Base-by-base conservation (phyloP, 1,140 invertebrate species). In the Drosophila pachea region DNA sequence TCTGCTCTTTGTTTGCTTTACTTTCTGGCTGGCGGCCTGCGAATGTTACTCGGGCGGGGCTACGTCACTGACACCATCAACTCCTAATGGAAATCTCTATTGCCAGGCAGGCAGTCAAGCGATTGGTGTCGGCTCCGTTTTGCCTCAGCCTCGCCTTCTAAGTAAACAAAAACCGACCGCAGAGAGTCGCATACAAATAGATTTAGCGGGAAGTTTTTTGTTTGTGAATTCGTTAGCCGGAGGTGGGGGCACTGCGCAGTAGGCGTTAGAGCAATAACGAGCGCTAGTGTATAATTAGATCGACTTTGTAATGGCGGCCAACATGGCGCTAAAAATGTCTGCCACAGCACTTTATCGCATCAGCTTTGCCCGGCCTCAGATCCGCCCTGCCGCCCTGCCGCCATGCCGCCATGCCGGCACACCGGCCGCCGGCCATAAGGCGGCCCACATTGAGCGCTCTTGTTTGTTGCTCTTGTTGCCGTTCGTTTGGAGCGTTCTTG, bases 271-370 rank as follows among this genome's bases (percentile, higher is more conserved):
- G 73, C 60, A 73, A 75, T 73, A 73, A 69, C 73, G 65, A 55
- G 55, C 60, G 65, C 70, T 59, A 61, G 73, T 73, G 70, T 73
- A 75, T 75, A 75, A 75, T 75, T 75, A 75, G 73, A 75, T 75
- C 70, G 73, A 75, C 73, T 75, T 75, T 75, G 73, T 73, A 75
- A 75, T 75, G 70, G 70, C 73, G 73, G 60, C 73, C 73, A 65
- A 69, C 73, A 75, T 75, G 70, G 70, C 73, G 73, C 73, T 75
- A 73, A 73, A 73, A 73, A 75, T 73, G 73, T 75, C 73, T 75
- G 73, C 55, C 50, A 52, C 70, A 73, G 73, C 73, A 75, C 73
- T 75, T 75, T 75, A 75, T 75, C 70, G 70, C 73, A 50, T 53
- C 49, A 55, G 60, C 60, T 7, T 33, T 22, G 22, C 22, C 22